Conservation (phyloP, 2,113 vertebrate species). For the Cathartes aura region DNA sequence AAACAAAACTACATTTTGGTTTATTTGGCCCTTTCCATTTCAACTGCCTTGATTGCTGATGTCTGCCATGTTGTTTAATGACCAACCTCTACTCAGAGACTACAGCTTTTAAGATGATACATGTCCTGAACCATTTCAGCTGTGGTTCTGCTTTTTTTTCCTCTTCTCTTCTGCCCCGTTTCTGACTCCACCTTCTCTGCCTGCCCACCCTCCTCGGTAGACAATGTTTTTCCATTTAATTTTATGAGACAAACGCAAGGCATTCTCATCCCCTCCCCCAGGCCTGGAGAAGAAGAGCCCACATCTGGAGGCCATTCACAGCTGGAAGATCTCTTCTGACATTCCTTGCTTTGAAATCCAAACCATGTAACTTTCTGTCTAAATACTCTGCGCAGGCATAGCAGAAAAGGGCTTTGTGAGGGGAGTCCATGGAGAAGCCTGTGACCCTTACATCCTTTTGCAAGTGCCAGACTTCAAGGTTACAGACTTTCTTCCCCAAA, state of each 20-base stretch:
- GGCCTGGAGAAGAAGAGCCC: slow-evolving; percentile 55
- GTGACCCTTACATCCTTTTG: background rate
- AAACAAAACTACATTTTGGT: background rate
- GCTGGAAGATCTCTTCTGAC: slow-evolving; percentile 66
- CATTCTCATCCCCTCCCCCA: slow-evolving; percentile 1
- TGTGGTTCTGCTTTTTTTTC: background rate
- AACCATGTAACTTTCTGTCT: slow-evolving; percentile 46
- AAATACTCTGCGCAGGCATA: slow-evolving; percentile 28
- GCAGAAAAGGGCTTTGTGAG: background rate
- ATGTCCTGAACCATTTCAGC: background rate
- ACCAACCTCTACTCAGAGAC: background rate
- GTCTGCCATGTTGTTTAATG: background rate
- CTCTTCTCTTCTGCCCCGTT: background rate
- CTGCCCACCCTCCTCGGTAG: background rate
- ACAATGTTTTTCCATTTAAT: slow-evolving; percentile 70
- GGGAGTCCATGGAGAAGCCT: background rate
- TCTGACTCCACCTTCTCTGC: slow-evolving; percentile 44
- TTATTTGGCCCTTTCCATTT: background rate
- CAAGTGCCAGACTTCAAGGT: background rate
- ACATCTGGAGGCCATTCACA: slow-evolving; percentile 79
- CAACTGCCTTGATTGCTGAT: background rate
- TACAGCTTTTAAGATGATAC: background rate
- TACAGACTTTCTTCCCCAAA: background rate
- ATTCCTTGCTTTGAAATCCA: slow-evolving; percentile 78
- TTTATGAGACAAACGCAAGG: slow-evolving; percentile 52